Base-by-base conservation (phyloP, 2,113 vertebrate species). In the Limnothrissa miodon region DNA sequence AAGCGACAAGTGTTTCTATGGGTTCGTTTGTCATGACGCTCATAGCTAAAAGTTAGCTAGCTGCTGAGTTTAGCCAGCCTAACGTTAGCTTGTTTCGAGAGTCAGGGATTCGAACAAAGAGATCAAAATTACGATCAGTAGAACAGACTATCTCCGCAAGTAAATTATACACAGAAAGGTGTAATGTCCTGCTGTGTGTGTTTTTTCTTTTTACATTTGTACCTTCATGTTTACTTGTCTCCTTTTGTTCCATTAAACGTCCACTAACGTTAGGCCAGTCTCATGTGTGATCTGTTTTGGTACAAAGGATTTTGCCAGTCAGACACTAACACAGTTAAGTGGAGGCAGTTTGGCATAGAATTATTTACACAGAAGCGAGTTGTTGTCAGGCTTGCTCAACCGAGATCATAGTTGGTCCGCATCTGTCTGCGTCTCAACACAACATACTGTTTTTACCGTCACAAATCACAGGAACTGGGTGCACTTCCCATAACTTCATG, bases 231-330 rank as follows among this genome's bases (percentile, higher is more conserved):
- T 17, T 36, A 74, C 29, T 36, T 10, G 15, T 74, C 36, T 33
- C 25, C 29, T 29, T 17, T 15, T 36, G 66, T 39, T 74, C 29
- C 15, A 74, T 11, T 74, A 33, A 36, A 33, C 66, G 33, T 33
- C 15, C 29, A 39, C 33, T 19, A n/a, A n/a, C n/a, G n/a, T n/a
- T n/a, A 74, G 66, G 33, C 66, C 29, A 36, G 66, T 74, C 66
- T 29, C 66, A 11, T 74, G 66, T 74, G 66, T 36, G 36, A 74
- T 74, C 29, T 36, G 66, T 74, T 15, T 39, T 74, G 66, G 21
- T 56, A 74, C 66, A 74, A 74, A 74, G 66, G 66, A 74, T 74
- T 62, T 74, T 74, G 66, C 66, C 36, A 36, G 66, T 74, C 66
- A 74, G 66, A 36, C 66, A 74, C 10, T 74, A 74, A 74, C 66